Evolutionary conservation across 2,113 vertebrate genomes (phyloP).

Genomic region (Beaufortia kweichowensis): DNA sequence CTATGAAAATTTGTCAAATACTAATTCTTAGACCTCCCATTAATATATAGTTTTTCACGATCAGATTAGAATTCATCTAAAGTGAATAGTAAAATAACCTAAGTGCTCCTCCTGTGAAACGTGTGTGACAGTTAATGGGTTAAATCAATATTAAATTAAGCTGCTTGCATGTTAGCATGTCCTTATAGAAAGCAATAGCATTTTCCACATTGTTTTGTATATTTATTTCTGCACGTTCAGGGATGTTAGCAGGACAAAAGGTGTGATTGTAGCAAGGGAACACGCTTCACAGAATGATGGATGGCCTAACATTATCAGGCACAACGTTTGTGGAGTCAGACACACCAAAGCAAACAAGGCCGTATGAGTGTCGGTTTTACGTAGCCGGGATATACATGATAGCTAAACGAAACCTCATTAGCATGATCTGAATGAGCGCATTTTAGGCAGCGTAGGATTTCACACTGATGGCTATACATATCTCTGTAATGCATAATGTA

Average conservation of each 20-base stretch:
- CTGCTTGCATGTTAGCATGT: not conserved
- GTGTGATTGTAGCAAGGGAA: slow-evolving; percentile 25
- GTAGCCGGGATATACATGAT: slow-evolving; percentile 17
- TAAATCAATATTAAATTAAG: too few relatives aligned
- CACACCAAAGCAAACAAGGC: slow-evolving; percentile 45
- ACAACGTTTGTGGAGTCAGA: slow-evolving; percentile 2
- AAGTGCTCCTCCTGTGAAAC: too few relatives aligned
- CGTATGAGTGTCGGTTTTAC: slow-evolving; percentile 21
- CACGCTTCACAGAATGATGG: slow-evolving; percentile 15
- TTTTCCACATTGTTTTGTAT: too few relatives aligned
- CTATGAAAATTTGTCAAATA: too few relatives aligned
- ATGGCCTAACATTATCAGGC: slow-evolving; percentile 24
- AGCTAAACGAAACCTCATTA: slow-evolving; percentile 13
- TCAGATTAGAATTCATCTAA: too few relatives aligned
- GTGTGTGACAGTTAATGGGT: too few relatives aligned
- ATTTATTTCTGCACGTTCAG: not conserved
- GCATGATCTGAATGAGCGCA: slow-evolving; percentile 19
- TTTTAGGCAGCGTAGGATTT: slow-evolving; percentile 7
- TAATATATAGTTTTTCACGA: too few relatives aligned
- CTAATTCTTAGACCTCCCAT: too few relatives aligned
- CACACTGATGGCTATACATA: slow-evolving; percentile 16
- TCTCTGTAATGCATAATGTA: slow-evolving; percentile 11
- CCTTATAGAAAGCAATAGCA: not conserved
- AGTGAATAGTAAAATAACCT: too few relatives aligned
- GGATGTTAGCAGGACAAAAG: not conserved